Evolutionary conservation across 2,888 invertebrate genomes (phyloP).

Genomic region (Ophonus ardosiacus): DNA sequence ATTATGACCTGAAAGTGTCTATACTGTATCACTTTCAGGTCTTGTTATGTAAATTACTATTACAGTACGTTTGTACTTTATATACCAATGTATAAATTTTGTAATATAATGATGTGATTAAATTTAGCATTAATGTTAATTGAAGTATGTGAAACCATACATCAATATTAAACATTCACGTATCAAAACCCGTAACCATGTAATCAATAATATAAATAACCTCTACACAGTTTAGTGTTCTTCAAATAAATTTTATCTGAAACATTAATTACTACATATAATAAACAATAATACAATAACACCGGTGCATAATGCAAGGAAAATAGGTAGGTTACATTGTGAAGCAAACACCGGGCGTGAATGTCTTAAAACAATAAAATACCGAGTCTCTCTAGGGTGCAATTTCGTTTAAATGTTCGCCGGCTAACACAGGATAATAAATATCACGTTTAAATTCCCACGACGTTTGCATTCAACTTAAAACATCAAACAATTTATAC

Average conservation of each 20-base stretch:
- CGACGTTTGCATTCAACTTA: constrained; percentile 41
- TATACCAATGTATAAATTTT: no score
- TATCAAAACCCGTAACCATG: not conserved
- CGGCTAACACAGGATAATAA: constrained; percentile 29
- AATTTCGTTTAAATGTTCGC: constrained; percentile 32
- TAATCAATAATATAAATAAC: not conserved
- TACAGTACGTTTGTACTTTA: no score
- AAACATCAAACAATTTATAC: constrained; percentile 44
- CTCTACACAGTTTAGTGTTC: not conserved
- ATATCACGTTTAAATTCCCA: constrained; percentile 44
- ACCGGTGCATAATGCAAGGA: not conserved
- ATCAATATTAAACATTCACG: not conserved
- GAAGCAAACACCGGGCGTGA: not conserved
- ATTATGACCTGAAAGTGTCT: no score
- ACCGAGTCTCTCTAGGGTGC: constrained; percentile 10
- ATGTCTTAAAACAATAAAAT: constrained; percentile 42
- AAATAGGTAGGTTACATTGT: not conserved
- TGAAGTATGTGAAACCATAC: not conserved
- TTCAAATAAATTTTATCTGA: not conserved
- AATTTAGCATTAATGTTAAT: not conserved
- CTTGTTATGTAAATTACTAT: no score
- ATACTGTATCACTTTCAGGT: no score
- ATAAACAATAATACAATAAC: not conserved
- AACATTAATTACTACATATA: not conserved
- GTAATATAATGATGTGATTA: not conserved